phyloP scores from a whole-genome alignment of 2,888 invertebrate genomes.

The Mantis religiosa region DNA sequence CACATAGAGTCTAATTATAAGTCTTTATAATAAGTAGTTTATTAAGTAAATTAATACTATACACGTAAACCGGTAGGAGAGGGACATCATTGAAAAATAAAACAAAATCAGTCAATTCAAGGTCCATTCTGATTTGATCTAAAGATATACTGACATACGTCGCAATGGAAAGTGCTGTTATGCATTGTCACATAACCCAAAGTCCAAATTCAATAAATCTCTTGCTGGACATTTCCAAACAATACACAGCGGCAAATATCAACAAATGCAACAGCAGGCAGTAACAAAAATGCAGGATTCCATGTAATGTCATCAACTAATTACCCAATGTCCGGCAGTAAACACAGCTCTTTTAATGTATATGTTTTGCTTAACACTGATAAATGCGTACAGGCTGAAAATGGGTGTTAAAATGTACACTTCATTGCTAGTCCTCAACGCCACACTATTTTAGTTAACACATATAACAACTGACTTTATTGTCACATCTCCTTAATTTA shows the following conservation, averaged over 20 bases:
- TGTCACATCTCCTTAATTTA: not conserved
- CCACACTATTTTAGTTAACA: not conserved
- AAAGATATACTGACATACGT: not conserved
- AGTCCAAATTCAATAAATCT: not conserved
- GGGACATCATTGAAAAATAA: not conserved
- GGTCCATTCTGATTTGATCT: not conserved
- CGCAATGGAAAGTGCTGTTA: not conserved
- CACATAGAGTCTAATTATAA: too few species aligned
- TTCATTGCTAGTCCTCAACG: not conserved
- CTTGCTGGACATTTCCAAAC: not conserved
- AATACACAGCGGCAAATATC: not conserved
- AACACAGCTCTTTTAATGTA: not conserved
- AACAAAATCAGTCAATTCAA: not conserved
- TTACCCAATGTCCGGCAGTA: not conserved
- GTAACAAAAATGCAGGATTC: not conserved
- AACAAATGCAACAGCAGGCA: not conserved
- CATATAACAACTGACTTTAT: not conserved
- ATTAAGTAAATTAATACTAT: too few species aligned
- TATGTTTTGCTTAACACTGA: not conserved
- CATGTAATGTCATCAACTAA: not conserved
- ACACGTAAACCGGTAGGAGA: too few species aligned
- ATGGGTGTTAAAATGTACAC: not conserved
- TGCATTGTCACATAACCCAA: not conserved
- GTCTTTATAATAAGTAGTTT: too few species aligned
- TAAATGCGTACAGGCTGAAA: not conserved